Evolutionary conservation across 1,140 invertebrate species (phyloP), one percentile per base, ranked within the genome.

Genomic region (Heliconius melpomene): DNA sequence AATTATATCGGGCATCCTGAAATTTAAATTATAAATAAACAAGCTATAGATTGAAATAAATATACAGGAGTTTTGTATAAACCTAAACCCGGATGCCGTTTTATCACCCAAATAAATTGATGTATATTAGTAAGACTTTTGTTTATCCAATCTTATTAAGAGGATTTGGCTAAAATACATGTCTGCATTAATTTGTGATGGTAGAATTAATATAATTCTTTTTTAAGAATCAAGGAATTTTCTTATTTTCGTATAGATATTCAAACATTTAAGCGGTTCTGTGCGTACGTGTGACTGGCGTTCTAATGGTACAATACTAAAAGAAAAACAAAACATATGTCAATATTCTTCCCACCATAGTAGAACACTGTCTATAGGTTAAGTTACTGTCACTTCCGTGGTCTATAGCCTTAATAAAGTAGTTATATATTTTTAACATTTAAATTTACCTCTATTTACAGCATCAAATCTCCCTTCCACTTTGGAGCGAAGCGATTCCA

Each of bases 391-490:
- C 18, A n/a, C 20, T 54, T n/a, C 20, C 7, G 7, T 54, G 20
- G 40, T 46, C 13, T 46, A 16, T 16, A 46, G 13, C 13, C 6
- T 46, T 16, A 3, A 46, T 16, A 46, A 46, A 46, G 13, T 46
- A 16, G 40, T 16, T 46, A 46, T 46, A 46, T 46, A 29, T 46
- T 46, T 46, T 46, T 16, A 16, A 60, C 8, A 23, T 60, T 60
- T 11, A 60, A 60, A 60, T 32, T 87, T 79, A 95, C 95, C 95
- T 95, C 93, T 95, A 81, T 95, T 90, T 84, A 97, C 96, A 84
- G 96, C 97, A 87, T 98, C 97, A 87, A 98, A 97, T 81, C 97
- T 96, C 84, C 97, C 96, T 94, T 98, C 97, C 83, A 98, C 97
- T 94, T 97, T 97, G 85, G 96, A 97, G 82, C 97, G 96, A 74